A percentile compares a stretch with the other conserved stretches of the same genome.
These are phyloP conservation scores for Panthera tigris DNA, from an alignment of 2,113 vertebrate species.

Conservation along the genomic window DNA sequence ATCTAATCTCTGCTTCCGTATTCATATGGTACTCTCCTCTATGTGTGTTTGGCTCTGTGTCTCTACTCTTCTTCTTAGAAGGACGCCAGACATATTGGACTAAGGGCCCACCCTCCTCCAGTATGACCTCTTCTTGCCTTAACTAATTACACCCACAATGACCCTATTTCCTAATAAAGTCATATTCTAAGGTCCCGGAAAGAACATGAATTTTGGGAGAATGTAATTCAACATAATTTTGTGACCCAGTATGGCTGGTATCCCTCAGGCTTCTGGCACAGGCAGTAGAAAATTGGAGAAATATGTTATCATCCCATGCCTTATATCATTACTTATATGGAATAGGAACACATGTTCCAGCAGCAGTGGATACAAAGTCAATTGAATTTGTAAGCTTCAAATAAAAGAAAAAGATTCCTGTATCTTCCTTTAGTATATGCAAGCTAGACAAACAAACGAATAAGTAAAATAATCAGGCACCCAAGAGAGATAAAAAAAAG, in stretches of 20 bases:
- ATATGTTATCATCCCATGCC: neutral
- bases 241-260: too few species aligned
- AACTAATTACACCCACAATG: neutral
- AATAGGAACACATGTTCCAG: neutral
- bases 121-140: neutral
- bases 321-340: neutral
- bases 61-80: neutral
- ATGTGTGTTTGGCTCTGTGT: neutral
- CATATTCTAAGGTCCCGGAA: neutral
- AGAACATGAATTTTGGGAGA: neutral
- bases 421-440: neutral
- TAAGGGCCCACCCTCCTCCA: neutral
- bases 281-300: neutral
- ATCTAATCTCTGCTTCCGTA: neutral
- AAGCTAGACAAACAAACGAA: neutral
- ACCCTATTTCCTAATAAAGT: neutral
- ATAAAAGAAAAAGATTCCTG: neutral
- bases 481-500: neutral
- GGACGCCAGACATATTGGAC: neutral
- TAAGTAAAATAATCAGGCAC: neutral
- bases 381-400: neutral
- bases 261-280: neutral
- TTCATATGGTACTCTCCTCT: neutral
- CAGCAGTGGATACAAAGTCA: neutral
- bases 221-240: neutral